Percentiles rank a stretch among this genome's conserved stretches.
phyloP scores from a whole-genome alignment of 2,113 vertebrate genomes.

The Chinchilla lanigera region DNA sequence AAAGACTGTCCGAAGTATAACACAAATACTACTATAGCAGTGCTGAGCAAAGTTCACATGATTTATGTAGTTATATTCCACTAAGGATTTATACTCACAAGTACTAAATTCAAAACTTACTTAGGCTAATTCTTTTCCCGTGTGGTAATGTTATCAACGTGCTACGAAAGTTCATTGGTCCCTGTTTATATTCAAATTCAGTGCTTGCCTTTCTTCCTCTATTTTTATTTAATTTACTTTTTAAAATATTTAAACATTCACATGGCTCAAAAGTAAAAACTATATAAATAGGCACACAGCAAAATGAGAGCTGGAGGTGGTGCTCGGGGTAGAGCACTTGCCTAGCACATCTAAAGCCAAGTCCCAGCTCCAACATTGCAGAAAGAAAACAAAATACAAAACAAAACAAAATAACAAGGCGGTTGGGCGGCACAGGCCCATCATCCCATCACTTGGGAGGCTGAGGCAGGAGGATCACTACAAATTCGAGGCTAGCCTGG shows the following conservation, averaged over 20 bases:
- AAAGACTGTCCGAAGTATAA: slow-evolving; percentile 1
- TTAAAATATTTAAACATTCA: not conserved
- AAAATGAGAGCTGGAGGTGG: not conserved
- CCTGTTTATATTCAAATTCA: slow-evolving; percentile 23
- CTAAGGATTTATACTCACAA: not conserved
- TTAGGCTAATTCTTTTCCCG: not conserved
- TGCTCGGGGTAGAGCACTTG: not conserved
- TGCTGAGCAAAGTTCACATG: slow-evolving; percentile 38
- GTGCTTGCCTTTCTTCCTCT: not conserved
- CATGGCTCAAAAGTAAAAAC: not conserved
- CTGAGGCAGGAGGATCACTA: not conserved
- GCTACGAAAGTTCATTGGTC: slow-evolving; percentile 28
- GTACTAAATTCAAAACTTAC: not conserved
- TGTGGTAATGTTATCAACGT: not conserved
- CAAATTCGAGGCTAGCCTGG: not conserved
- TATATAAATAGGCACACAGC: not conserved
- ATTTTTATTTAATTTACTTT: slow-evolving; percentile 4
- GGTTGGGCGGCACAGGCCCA: too few relatives aligned
- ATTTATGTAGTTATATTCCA: not conserved
- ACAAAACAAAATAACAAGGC: not conserved
- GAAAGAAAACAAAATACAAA: not conserved
- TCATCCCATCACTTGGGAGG: not conserved
- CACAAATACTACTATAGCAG: not conserved
- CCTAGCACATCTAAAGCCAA: not conserved
- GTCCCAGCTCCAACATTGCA: not conserved